Evolutionary conservation across 2,888 invertebrate species (phyloP), one percentile per base, ranked within the genome.

Genomic region (Watsonalla binaria): DNA sequence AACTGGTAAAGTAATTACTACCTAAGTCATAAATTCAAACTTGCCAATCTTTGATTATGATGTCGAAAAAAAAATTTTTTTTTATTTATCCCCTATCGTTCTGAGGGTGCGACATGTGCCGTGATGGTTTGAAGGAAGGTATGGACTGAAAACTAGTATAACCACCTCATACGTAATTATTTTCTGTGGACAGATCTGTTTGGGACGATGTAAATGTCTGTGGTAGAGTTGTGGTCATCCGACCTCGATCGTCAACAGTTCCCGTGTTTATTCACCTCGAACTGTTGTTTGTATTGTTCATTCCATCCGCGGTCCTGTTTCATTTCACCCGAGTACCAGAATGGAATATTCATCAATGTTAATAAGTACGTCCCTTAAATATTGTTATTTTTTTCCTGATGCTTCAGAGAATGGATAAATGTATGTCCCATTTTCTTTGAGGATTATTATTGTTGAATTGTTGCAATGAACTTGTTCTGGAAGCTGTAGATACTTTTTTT

Each of bases 261-360:
- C 15, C 39, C 9, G 37, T 49, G 48, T 39, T 49, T 49, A 49
- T 49, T 49, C 37, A 37, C 37, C 48, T 11, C 8, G 42, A 42
- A 11, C 42, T 42, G 42, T 42, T 42, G 14, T 37, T 15, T 37
- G 49, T 14, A 49, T 49, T 39, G 49, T 37, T 49, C 37, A 49
- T 49, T 15, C 37, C 49, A 34, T n/a, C 37, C 37, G 15, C 49
- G 15, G 37, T 15, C 37, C 48, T 8, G 9, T 49, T 49, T 37
- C 49, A 49, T 49, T 49, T 37, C 37, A 48, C 35, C 8, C 7
- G n/a, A 11, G 33, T n/a, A 48, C 42, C 15, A 8, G 9, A 5
- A 37, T 11, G 6, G 14, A 42, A 47, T 54, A 51, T 51, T 54
- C 51, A 54, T 51, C 42, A 47, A 39, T 54, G 47, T 42, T 51